These are phyloP conservation scores for Meghimatium bilineatum DNA, from an alignment of 2,888 invertebrate genomes.

Conservation along the genomic window DNA sequence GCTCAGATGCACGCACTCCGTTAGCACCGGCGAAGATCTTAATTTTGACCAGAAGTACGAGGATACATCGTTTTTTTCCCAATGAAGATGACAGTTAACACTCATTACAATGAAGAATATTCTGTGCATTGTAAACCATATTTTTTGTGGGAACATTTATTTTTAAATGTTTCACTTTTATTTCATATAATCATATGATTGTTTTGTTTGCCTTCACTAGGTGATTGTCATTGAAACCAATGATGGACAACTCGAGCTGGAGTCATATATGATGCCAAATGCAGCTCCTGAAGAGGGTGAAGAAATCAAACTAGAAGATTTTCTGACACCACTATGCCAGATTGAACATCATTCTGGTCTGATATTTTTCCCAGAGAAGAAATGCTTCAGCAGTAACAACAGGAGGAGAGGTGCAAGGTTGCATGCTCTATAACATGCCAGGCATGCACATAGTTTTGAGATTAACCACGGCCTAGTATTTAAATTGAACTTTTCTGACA, in stretches of 20 bases:
- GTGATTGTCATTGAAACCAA: conserved; percentile 49
- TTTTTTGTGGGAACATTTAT: too few species aligned
- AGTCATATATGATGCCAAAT: conserved; percentile 50
- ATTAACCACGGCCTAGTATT: not conserved
- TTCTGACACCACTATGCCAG: conserved; percentile 48
- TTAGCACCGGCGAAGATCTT: too few species aligned
- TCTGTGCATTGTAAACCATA: too few species aligned
- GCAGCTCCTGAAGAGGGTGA: conserved; percentile 42
- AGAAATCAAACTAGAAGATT: conserved; percentile 46
- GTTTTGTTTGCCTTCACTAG: not conserved
- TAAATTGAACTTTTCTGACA: not conserved
- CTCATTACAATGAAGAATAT: too few species aligned
- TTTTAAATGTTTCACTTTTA: too few species aligned
- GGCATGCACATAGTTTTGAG: not conserved
- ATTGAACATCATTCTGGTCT: conserved; percentile 50
- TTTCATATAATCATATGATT: too few species aligned
- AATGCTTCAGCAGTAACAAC: conserved; percentile 51
- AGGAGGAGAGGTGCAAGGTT: conserved; percentile 48
- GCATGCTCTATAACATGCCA: conserved; percentile 40
- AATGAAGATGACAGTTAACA: too few species aligned
- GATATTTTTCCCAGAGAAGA: conserved; percentile 51
- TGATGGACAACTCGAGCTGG: conserved; percentile 48
- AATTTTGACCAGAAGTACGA: too few species aligned
- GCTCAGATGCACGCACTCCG: too few species aligned
- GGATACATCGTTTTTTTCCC: too few species aligned